Evolutionary conservation across 1,140 invertebrate species (phyloP).

Genomic region (Sarcophaga peregrina): DNA sequence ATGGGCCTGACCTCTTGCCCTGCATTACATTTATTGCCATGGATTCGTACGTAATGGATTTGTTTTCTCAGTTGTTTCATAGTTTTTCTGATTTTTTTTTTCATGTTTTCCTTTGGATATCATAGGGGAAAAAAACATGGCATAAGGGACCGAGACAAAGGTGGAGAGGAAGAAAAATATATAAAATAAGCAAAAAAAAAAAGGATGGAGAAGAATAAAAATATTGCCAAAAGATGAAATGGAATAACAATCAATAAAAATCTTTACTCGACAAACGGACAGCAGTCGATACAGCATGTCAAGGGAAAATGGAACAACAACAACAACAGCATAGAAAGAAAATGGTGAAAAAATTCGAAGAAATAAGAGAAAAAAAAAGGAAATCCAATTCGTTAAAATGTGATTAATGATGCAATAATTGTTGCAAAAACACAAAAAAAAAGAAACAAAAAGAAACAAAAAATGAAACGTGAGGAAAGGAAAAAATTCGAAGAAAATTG

Average conservation of each 20-base stretch:
- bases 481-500: neutral
- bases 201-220: neutral
- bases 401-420: constrained; percentile 35
- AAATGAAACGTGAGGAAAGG: too few species aligned
- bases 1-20: neutral
- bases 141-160: too few species aligned
- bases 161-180: too few species aligned
- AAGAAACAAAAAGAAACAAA: neutral
- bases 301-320: neutral
- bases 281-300: constrained; percentile 28
- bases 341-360: too few species aligned
- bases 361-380: too few species aligned
- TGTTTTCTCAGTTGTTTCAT: neutral
- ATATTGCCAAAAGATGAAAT: constrained; percentile 11
- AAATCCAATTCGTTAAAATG: constrained; percentile 26
- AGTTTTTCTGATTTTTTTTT: neutral
- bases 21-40: neutral
- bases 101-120: too few species aligned
- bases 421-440: neutral
- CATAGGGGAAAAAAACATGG: too few species aligned
- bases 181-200: too few species aligned
- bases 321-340: neutral
- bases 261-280: constrained; percentile 24
- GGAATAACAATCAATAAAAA: constrained; percentile 34
- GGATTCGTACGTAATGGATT: neutral